These are phyloP conservation scores for Sebastes matsubarae DNA, from an alignment of 2,797 vertebrate species.

Conservation along the genomic window DNA sequence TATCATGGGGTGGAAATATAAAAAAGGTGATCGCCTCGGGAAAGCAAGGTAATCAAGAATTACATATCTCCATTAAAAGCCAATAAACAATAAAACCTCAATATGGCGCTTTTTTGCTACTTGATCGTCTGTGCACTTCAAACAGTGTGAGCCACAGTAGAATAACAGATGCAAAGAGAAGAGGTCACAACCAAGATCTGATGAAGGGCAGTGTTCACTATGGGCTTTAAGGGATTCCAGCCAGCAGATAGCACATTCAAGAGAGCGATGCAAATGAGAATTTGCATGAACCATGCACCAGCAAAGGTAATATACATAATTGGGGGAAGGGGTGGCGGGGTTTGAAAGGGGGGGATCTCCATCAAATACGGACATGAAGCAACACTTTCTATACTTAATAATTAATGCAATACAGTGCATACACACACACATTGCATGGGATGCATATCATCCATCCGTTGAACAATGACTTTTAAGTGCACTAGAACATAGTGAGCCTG, in stretches of 20 bases:
- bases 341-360: slow-evolving; percentile 45
- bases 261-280: slow-evolving; percentile 75
- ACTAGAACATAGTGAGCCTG: slow-evolving; percentile 53
- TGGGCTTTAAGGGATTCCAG: slow-evolving; percentile 58
- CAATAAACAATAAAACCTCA: slow-evolving; percentile 15
- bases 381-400: slow-evolving; percentile 76
- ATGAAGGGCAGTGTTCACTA: slow-evolving; percentile 65
- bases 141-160: slow-evolving; percentile 15
- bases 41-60: background rate
- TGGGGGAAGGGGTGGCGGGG: slow-evolving; percentile 53
- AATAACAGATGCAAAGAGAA: slow-evolving; percentile 60
- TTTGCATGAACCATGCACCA: slow-evolving; percentile 74
- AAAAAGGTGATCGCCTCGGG: background rate
- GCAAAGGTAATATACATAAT: slow-evolving; percentile 80
- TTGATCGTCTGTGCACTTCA: slow-evolving; percentile 35
- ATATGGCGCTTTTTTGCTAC: slow-evolving; percentile 10
- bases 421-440: slow-evolving; percentile 60
- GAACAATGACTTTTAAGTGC: slow-evolving; percentile 77
- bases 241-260: slow-evolving; percentile 61
- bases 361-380: slow-evolving; percentile 74
- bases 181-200: slow-evolving; percentile 66
- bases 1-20: background rate
- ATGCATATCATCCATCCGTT: slow-evolving; percentile 67
- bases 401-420: slow-evolving; percentile 70
- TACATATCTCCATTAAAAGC: background rate